A percentile compares a stretch with the other conserved stretches of the same genome.
Conservation (phyloP, 2,113 vertebrate species). For the Thinocorus orbignyianus region DNA sequence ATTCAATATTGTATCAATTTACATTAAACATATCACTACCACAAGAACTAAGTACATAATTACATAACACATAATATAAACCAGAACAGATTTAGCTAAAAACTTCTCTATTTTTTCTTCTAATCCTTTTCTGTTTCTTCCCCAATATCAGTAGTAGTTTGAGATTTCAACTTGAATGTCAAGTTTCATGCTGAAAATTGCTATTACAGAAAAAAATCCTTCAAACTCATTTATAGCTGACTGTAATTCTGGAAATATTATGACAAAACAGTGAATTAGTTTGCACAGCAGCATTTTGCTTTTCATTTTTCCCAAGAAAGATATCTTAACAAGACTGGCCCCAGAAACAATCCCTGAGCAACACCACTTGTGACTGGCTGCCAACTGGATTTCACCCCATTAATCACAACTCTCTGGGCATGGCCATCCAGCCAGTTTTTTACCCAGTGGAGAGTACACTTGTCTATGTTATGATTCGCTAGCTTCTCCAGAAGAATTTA, state of each 20-base stretch:
- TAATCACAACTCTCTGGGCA: too few species aligned
- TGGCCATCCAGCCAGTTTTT: too few species aligned
- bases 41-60: neutral
- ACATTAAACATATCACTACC: neutral
- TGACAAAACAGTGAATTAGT: neutral
- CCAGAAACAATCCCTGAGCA: too few species aligned
- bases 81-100: neutral
- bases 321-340: too few species aligned
- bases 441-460: too few species aligned
- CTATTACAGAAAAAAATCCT: neutral
- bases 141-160: neutral
- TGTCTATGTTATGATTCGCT: too few species aligned
- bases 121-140: neutral
- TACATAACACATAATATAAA: neutral
- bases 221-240: neutral
- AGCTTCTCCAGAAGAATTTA: too few species aligned
- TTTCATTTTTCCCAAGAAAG: neutral
- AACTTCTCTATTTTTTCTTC: neutral
- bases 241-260: slow-evolving; percentile 22
- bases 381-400: too few species aligned
- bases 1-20: neutral
- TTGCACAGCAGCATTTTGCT: neutral
- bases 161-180: neutral
- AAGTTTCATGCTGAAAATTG: neutral
- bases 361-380: too few species aligned